These are phyloP conservation scores for Trogon melanurus DNA, from an alignment of 2,113 vertebrate genomes.

Conservation along the genomic window DNA sequence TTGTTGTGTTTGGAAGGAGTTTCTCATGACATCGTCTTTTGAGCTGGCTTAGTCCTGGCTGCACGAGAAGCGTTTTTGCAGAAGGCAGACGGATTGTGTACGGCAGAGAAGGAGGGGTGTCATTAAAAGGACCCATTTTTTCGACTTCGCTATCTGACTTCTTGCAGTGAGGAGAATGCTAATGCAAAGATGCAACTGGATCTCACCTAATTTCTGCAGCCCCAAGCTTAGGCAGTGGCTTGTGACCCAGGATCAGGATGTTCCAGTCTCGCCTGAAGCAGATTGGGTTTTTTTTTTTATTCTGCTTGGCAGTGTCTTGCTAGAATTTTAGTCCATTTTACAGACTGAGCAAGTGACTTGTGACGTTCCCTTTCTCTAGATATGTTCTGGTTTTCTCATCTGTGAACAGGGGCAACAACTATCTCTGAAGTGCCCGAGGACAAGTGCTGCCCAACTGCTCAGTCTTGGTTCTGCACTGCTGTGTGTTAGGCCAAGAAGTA, in stretches of 20 bases:
- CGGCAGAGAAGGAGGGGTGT: not conserved
- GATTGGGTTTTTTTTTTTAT: not conserved
- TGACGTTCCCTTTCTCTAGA: not conserved
- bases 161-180: fast-evolving
- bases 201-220: not conserved
- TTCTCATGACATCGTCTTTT: not conserved
- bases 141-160: not conserved
- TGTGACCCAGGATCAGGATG: not conserved
- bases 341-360: not conserved
- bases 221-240: not conserved
- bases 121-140: fast-evolving
- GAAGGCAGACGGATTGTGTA: not conserved
- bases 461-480: not conserved
- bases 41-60: not conserved
- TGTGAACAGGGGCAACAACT: not conserved
- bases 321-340: not conserved
- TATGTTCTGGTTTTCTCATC: not conserved
- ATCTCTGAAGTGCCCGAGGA: not conserved
- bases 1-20: not conserved
- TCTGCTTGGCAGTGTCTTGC: not conserved
- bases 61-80: not conserved
- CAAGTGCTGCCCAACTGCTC: not conserved
- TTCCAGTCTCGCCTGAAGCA: not conserved
- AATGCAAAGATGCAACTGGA: not conserved
- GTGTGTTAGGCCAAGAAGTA: not conserved